These are phyloP conservation scores for Gavia stellata DNA, from an alignment of 2,113 vertebrate species.

Conservation along the genomic window DNA sequence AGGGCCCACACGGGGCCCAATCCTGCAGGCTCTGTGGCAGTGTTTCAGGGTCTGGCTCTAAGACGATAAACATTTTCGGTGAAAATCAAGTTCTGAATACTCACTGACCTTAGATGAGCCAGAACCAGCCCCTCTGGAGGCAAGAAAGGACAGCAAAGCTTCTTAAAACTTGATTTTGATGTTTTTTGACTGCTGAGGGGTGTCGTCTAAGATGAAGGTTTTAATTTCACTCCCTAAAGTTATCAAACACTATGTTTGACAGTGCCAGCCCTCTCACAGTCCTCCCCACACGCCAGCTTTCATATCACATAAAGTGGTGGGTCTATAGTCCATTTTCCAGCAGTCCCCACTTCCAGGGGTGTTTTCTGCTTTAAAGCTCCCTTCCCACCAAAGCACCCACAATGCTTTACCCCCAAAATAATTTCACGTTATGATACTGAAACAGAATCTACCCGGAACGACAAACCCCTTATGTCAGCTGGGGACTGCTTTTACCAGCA, in stretches of 20 bases:
- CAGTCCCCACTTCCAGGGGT: neutral
- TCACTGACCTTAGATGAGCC: neutral
- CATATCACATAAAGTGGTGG: neutral
- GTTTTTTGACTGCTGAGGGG: neutral
- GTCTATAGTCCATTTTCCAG: neutral
- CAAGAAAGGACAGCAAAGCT: neutral
- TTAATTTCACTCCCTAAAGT: neutral
- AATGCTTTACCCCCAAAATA: neutral
- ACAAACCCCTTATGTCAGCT: neutral
- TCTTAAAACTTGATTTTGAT: neutral
- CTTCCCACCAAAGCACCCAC: neutral
- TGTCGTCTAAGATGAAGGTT: neutral
- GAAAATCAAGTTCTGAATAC: neutral
- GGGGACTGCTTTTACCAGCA: neutral
- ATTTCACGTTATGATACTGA: neutral
- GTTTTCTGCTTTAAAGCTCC: neutral
- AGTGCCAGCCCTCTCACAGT: neutral
- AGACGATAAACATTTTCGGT: neutral
- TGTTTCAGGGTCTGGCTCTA: neutral
- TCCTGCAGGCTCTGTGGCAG: neutral
- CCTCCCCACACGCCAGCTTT: neutral
- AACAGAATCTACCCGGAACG: neutral
- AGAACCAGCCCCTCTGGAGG: neutral
- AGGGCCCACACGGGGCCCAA: accelerated
- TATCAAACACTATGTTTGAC: neutral